phyloP scores from a whole-genome alignment of 2,888 invertebrate species.

The Diloba caeruleocephala region DNA sequence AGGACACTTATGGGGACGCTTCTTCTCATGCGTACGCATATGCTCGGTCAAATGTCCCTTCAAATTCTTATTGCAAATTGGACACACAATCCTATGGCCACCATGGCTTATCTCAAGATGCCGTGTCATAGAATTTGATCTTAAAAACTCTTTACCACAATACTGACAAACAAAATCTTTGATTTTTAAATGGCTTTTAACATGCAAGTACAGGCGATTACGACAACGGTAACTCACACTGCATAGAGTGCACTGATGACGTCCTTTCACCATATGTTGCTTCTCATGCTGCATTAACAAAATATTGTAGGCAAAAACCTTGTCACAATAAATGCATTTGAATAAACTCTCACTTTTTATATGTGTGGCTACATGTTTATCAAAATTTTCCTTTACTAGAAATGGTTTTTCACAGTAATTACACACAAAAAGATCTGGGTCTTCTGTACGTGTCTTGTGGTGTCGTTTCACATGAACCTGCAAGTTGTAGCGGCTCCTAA shows the following conservation, averaged over 20 bases:
- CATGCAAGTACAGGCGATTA: slow-evolving; percentile 90
- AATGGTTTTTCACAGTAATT: slow-evolving; percentile 93
- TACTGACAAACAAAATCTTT: slow-evolving; percentile 94
- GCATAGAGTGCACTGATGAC: slow-evolving; percentile 92
- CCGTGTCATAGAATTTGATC: slow-evolving; percentile 92
- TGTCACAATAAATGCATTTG: slow-evolving; percentile 91
- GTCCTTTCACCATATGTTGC: slow-evolving; percentile 92
- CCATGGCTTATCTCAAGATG: slow-evolving; percentile 94
- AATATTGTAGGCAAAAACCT: slow-evolving; percentile 70
- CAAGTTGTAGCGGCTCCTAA: slow-evolving; percentile 90
- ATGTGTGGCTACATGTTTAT: slow-evolving; percentile 93
- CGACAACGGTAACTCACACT: slow-evolving; percentile 92
- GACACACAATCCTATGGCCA: slow-evolving; percentile 93
- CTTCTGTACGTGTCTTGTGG: slow-evolving; percentile 73
- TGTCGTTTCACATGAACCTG: slow-evolving; percentile 90
- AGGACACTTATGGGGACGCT: slow-evolving; percentile 93
- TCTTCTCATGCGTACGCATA: slow-evolving; percentile 93
- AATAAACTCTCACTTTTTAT: slow-evolving; percentile 83
- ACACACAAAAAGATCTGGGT: slow-evolving; percentile 90
- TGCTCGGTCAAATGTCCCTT: slow-evolving; percentile 95
- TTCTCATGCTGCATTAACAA: slow-evolving; percentile 91
- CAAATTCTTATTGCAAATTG: slow-evolving; percentile 94
- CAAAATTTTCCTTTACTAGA: slow-evolving; percentile 92
- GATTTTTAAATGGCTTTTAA: slow-evolving; percentile 92
- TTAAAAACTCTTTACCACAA: slow-evolving; percentile 93